Percentiles rank a stretch among this genome's conserved stretches.
Conservation (phyloP, 2,888 invertebrate genomes). For the Globia sparganii region DNA sequence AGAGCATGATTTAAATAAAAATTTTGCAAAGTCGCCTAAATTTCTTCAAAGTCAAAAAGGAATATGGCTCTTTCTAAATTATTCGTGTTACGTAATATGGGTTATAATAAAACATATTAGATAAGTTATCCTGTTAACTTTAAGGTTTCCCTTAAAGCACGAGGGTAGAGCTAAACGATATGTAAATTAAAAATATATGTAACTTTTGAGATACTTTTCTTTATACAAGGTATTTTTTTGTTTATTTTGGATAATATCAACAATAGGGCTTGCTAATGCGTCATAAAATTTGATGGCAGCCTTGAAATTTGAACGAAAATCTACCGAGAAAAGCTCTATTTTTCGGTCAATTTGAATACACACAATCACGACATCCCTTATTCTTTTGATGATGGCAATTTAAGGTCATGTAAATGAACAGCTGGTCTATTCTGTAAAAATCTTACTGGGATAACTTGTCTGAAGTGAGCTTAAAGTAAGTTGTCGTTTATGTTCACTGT, state of each 20-base stretch:
- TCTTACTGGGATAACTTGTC: neutral
- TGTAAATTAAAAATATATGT: constrained; percentile 13
- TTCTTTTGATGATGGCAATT: too few species aligned
- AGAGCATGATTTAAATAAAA: constrained; percentile 5
- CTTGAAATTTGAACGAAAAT: neutral
- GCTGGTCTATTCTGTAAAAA: neutral
- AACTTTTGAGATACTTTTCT: neutral
- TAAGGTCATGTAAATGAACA: neutral
- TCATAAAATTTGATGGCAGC: neutral
- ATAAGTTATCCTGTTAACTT: constrained; percentile 36
- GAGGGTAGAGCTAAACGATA: constrained; percentile 9
- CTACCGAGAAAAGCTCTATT: neutral
- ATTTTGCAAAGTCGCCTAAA: constrained; percentile 17
- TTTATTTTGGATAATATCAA: neutral
- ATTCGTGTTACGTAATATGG: constrained; percentile 24
- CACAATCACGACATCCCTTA: neutral
- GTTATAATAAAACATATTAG: constrained; percentile 34
- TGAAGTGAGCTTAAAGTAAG: neutral
- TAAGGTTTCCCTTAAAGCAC: constrained; percentile 13
- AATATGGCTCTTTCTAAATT: constrained; percentile 28
- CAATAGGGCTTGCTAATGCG: too few species aligned
- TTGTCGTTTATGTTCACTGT: neutral
- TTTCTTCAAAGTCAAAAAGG: constrained; percentile 11
- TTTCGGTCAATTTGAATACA: neutral
- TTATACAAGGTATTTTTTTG: neutral